Conservation (phyloP, 2,113 vertebrate species). For the Eclectus roratus region DNA sequence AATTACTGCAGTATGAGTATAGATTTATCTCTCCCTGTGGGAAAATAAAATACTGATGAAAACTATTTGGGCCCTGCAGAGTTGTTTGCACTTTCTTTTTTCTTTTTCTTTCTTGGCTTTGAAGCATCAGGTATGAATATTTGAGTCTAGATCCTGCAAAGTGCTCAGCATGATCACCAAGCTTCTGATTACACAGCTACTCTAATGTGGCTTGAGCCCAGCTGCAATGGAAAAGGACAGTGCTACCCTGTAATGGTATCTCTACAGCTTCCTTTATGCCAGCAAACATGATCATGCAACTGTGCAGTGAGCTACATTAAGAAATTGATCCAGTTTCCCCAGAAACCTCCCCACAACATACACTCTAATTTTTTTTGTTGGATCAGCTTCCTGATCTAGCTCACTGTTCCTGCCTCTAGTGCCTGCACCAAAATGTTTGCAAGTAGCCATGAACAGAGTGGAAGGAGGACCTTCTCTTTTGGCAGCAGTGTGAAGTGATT, state of each 20-base stretch:
- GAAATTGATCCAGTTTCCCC: neutral
- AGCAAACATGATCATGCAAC: neutral
- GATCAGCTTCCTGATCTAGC: neutral
- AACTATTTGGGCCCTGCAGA: neutral
- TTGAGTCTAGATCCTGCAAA: neutral
- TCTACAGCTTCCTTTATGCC: neutral
- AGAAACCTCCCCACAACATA: neutral
- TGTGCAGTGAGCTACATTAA: neutral
- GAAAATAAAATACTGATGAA: neutral
- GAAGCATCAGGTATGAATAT: neutral
- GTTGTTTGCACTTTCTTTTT: neutral
- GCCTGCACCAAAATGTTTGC: fast-evolving
- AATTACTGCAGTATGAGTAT: neutral
- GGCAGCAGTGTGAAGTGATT: fast-evolving
- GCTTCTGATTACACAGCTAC: neutral
- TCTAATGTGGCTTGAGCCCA: neutral
- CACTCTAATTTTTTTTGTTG: neutral
- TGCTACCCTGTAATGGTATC: neutral
- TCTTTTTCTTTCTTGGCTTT: neutral
- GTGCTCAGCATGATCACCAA: neutral
- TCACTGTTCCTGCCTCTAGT: neutral
- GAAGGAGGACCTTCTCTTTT: neutral
- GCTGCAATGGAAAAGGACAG: neutral
- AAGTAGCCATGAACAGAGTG: fast-evolving
- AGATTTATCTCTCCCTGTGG: neutral